These are phyloP conservation scores for Thripadectes ignobilis DNA, from an alignment of 2,797 vertebrate genomes.

Conservation along the genomic window DNA sequence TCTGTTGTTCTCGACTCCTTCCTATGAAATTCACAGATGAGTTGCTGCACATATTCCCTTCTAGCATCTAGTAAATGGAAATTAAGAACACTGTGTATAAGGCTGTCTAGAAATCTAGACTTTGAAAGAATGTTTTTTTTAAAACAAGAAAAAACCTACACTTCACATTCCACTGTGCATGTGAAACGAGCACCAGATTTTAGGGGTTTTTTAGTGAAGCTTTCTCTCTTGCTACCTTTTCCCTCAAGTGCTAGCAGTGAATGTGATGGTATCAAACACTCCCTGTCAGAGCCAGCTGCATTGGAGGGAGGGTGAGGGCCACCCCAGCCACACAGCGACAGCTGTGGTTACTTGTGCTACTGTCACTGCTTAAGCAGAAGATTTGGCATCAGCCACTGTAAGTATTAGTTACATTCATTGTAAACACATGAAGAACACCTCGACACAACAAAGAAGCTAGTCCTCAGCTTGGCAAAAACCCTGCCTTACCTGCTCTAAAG, in stretches of 20 bases:
- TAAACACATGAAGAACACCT: not conserved
- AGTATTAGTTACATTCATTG: not conserved
- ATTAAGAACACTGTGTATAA: not conserved
- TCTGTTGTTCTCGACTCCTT: not conserved
- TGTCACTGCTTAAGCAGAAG: not conserved
- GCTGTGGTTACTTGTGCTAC: not conserved
- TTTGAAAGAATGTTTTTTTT: not conserved
- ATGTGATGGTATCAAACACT: not conserved
- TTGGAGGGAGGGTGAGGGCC: not conserved
- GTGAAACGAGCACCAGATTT: not conserved
- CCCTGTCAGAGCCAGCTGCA: not conserved
- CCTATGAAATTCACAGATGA: not conserved
- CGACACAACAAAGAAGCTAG: not conserved
- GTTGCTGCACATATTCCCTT: not conserved
- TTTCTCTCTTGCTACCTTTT: not conserved
- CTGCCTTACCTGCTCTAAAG: not conserved
- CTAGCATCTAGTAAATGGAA: not conserved
- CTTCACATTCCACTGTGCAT: rapidly evolving
- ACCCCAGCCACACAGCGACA: rapidly evolving
- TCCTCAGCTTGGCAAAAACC: not conserved
- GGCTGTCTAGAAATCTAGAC: not conserved
- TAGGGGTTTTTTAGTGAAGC: too few species aligned
- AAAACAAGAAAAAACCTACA: not conserved
- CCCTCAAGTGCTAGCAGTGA: not conserved
- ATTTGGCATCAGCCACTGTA: not conserved